phyloP scores from a whole-genome alignment of 37 sponge, comb jelly and placozoan genomes.

The Lycopodina hypogea region DNA sequence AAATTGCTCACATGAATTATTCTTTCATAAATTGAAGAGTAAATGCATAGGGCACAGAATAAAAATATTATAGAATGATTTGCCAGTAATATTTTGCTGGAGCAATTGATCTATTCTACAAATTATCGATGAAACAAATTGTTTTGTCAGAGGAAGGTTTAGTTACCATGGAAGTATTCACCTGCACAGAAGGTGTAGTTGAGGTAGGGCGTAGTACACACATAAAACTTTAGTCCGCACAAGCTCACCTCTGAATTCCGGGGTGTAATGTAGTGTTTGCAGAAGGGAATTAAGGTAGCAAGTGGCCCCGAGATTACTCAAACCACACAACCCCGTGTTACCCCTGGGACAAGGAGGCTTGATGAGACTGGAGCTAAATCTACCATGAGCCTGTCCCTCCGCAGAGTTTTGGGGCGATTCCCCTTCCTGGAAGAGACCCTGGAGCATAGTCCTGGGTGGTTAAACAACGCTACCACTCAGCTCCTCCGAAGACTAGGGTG shows the following conservation, averaged over 20 bases:
- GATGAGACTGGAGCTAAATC: background rate
- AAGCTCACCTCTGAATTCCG: slow-evolving; percentile 78
- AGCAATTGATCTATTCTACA: no score
- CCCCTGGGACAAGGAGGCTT: slow-evolving; percentile 54
- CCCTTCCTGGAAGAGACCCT: slow-evolving; percentile 64
- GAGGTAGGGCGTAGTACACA: no score
- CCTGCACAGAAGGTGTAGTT: background rate
- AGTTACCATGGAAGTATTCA: background rate
- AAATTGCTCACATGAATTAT: no score
- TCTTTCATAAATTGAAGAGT: no score
- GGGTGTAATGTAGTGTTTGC: slow-evolving; percentile 86
- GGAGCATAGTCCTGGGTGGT: slow-evolving; percentile 46
- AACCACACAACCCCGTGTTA: slow-evolving; percentile 64
- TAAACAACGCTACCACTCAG: no score
- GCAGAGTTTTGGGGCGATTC: background rate
- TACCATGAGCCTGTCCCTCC: background rate
- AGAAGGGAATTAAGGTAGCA: slow-evolving; percentile 91
- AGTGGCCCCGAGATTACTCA: slow-evolving; percentile 88
- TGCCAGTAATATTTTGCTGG: no score
- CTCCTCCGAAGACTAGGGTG: no score
- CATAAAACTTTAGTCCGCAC: background rate
- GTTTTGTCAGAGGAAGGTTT: no score
- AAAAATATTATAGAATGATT: no score
- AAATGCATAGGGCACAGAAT: no score
- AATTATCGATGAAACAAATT: no score